Evolutionary conservation across 2,113 vertebrate genomes (phyloP).

Genomic region (Brachyistius frenatus): DNA sequence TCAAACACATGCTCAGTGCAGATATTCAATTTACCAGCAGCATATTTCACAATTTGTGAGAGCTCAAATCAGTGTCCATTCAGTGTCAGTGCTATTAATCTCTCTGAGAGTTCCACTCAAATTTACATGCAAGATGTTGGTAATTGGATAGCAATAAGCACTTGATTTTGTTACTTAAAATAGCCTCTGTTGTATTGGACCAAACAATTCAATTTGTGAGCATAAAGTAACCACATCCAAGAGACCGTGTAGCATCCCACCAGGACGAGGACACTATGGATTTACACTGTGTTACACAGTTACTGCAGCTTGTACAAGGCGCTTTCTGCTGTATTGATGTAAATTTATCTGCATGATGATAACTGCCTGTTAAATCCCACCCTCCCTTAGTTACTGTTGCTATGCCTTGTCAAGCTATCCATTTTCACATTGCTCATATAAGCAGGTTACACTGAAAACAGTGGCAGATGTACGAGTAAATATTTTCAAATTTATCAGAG

Average conservation of each 20-base stretch:
- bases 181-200: conserved; percentile 2
- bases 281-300: neutral
- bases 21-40: conserved; percentile 23
- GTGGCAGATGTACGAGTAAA: neutral
- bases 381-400: neutral
- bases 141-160: conserved; percentile 22
- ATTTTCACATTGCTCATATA: neutral
- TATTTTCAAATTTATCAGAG: neutral
- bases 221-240: neutral
- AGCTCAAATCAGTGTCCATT: conserved; percentile 44
- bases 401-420: conserved; percentile 3
- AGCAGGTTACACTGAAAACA: no score
- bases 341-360: conserved; percentile 16
- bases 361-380: neutral
- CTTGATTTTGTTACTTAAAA: conserved; percentile 14
- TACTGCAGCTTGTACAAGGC: neutral
- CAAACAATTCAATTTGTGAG: neutral
- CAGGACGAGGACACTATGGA: neutral
- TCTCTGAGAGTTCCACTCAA: conserved; percentile 35
- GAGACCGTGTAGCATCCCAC: neutral
- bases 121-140: conserved; percentile 42
- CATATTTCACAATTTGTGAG: conserved; percentile 40
- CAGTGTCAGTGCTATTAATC: conserved; percentile 51
- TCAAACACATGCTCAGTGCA: conserved; percentile 41
- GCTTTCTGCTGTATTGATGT: conserved; percentile 14